Conservation (phyloP, 2,797 vertebrate genomes). For the Pelochelys cantorii region DNA sequence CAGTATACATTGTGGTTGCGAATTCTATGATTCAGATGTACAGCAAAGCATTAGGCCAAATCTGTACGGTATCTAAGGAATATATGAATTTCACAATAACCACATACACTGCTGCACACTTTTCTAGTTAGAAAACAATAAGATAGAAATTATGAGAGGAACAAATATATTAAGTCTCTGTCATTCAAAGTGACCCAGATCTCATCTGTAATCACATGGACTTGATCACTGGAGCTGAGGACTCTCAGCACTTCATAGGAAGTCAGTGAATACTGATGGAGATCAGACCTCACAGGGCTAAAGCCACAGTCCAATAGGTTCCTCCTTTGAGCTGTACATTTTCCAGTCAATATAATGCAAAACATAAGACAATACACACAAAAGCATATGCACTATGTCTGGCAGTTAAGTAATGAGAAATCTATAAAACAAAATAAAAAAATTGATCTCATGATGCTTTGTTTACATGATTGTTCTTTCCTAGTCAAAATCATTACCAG, state of each 20-base stretch:
- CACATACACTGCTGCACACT: not conserved
- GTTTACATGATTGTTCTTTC: not conserved
- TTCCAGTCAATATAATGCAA: not conserved
- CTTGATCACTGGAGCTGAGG: not conserved
- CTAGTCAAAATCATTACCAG: not conserved
- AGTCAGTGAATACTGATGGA: not conserved
- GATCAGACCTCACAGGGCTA: not conserved
- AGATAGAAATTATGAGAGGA: not conserved
- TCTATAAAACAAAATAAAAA: not conserved
- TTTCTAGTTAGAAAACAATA: conserved; percentile 1
- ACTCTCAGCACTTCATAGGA: not conserved
- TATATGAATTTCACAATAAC: conserved; percentile 19
- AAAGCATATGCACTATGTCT: not conserved
- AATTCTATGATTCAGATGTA: conserved; percentile 14
- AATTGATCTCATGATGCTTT: not conserved
- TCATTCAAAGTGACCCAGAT: not conserved
- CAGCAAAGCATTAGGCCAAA: not conserved
- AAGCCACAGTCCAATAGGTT: not conserved
- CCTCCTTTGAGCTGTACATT: not conserved
- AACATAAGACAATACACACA: not conserved
- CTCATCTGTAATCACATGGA: not conserved
- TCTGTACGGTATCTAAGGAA: not conserved
- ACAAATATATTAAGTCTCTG: not conserved
- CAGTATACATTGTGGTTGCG: not conserved
- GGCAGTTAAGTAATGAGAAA: not conserved